These are phyloP conservation scores for Cryptoblepharus egeriae DNA, from an alignment of 2,797 vertebrate species.

Conservation along the genomic window DNA sequence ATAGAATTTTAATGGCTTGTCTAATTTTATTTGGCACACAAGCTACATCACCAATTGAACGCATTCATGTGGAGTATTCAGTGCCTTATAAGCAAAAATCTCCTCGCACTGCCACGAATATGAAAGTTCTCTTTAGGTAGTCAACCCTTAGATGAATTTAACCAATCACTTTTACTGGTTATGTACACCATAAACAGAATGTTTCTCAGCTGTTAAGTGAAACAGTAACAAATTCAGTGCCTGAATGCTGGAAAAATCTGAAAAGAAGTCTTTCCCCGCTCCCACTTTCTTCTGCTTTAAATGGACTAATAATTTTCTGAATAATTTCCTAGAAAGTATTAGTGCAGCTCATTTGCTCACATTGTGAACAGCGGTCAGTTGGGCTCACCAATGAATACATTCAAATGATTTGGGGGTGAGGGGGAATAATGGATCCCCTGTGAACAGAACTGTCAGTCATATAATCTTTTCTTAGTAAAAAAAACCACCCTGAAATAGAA, in stretches of 20 bases:
- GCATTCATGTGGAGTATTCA: not conserved
- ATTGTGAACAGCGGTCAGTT: slow-evolving; percentile 13
- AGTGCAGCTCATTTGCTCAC: slow-evolving; percentile 32
- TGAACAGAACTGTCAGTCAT: slow-evolving; percentile 11
- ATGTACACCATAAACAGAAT: not conserved
- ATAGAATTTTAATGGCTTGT: too few relatives aligned
- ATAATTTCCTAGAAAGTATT: slow-evolving; percentile 25
- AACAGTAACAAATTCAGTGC: slow-evolving; percentile 1
- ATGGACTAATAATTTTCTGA: slow-evolving; percentile 9
- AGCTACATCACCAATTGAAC: not conserved
- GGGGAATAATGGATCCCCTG: slow-evolving; percentile 23
- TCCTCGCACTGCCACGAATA: not conserved
- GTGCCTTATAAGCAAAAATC: not conserved
- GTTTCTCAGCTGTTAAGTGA: slow-evolving; percentile 6
- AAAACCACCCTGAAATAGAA: not conserved
- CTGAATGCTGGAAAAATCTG: slow-evolving; percentile 2
- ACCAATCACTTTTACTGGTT: not conserved
- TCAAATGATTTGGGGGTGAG: not conserved
- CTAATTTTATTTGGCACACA: too few relatives aligned
- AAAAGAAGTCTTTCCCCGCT: slow-evolving; percentile 1
- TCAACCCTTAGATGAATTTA: not conserved
- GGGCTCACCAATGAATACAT: slow-evolving; percentile 16
- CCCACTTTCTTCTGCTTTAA: slow-evolving; percentile 2
- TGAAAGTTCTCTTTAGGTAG: not conserved
- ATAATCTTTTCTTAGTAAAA: not conserved